Percentiles rank a stretch among this genome's conserved stretches.
Evolutionary conservation across 2,113 vertebrate genomes (phyloP).

Genomic region (Stigmatopora argus): DNA sequence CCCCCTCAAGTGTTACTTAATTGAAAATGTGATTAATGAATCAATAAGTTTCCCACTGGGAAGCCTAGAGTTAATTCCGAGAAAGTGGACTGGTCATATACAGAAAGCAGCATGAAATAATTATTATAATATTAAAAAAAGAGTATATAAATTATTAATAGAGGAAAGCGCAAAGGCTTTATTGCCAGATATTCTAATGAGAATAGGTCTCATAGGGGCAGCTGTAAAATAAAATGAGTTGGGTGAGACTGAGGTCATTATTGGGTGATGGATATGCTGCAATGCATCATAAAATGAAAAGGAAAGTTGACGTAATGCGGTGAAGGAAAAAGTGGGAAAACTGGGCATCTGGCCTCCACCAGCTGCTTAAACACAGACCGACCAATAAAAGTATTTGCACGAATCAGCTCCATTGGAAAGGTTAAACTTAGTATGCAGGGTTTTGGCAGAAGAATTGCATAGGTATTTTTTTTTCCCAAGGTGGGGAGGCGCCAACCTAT

Average conservation of each 20-base stretch:
- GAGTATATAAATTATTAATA: slow-evolving; percentile 45
- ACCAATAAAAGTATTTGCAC: slow-evolving; percentile 10
- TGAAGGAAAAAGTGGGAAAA: background rate
- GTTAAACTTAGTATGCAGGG: slow-evolving; percentile 29
- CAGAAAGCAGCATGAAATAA: slow-evolving; percentile 23
- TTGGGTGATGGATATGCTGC: slow-evolving; percentile 25
- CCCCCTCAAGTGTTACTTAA: slow-evolving; percentile 36
- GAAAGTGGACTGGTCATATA: slow-evolving; percentile 16
- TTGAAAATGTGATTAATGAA: slow-evolving; percentile 51
- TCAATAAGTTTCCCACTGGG: slow-evolving; percentile 28
- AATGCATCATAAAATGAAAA: slow-evolving; percentile 35
- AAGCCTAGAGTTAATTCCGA: slow-evolving; percentile 5
- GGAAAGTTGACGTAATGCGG: slow-evolving; percentile 15
- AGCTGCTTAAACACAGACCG: slow-evolving; percentile 10
- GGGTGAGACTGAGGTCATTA: slow-evolving; percentile 31
- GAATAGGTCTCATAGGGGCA: slow-evolving; percentile 22
- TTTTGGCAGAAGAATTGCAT: background rate
- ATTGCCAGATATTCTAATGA: slow-evolving; percentile 52
- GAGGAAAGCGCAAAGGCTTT: slow-evolving; percentile 39
- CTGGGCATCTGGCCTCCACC: slow-evolving; percentile 2
- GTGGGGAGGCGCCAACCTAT: background rate
- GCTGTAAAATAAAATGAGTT: slow-evolving; percentile 10
- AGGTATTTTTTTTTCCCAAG: background rate
- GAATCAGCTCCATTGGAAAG: slow-evolving; percentile 3
- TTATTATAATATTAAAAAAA: slow-evolving; percentile 11